Evolutionary conservation across 2,797 vertebrate genomes (phyloP).

Genomic region (Enteromius unitaeniatus): DNA sequence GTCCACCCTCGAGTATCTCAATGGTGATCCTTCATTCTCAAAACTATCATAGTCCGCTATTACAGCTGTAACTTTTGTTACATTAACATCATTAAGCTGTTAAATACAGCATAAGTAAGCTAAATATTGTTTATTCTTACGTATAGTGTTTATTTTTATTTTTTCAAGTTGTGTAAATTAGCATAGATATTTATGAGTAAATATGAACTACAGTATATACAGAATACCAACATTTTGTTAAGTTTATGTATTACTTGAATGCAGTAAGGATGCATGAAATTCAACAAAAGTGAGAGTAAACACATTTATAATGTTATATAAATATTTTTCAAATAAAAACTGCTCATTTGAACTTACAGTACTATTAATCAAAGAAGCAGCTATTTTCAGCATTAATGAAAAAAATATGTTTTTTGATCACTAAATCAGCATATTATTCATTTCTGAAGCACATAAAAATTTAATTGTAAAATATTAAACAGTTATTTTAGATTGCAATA

Average conservation of each 20-base stretch:
- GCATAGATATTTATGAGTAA: background rate
- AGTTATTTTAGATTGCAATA: background rate
- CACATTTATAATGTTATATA: background rate
- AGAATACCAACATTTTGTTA: background rate
- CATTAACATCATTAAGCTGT: background rate
- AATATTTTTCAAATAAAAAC: background rate
- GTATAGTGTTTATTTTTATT: background rate
- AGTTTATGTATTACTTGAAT: background rate
- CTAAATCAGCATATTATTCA: background rate
- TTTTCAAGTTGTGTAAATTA: background rate
- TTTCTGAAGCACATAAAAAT: background rate
- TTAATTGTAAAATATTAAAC: background rate
- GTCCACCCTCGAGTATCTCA: background rate
- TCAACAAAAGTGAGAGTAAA: background rate
- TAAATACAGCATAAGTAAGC: background rate
- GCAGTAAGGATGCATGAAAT: background rate
- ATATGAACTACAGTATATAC: background rate
- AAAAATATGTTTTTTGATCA: background rate
- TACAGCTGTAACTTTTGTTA: background rate
- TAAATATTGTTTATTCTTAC: background rate
- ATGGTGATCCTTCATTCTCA: conserved; percentile 6
- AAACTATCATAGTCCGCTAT: conserved; percentile 3
- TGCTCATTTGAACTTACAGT: background rate
- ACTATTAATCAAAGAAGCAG: background rate
- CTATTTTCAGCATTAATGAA: background rate